Base-by-base conservation (phyloP, 2,888 invertebrate genomes). In the Carcina quercana region DNA sequence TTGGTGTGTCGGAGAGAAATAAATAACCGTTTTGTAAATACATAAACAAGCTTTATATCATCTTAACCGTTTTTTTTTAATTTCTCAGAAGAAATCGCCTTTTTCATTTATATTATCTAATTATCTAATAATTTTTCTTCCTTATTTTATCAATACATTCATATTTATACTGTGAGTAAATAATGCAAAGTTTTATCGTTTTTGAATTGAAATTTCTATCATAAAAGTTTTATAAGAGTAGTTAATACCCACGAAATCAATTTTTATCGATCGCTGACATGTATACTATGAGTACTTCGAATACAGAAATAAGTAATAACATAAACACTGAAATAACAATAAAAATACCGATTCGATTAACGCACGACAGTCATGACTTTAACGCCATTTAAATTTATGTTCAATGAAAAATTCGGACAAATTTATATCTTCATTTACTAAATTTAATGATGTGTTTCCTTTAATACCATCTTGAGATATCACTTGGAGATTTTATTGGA, bases 401-500 rank as follows among this genome's bases (percentile, higher is more conserved):
- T 26, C 32, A 48, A 44, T 40, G 38, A 50, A 48, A 44, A n/a
- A n/a, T n/a, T 35, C 25, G 28, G 41, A 42, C 37, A 41, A 52
- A 55, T 62, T 59, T 54, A 63, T 53, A 59, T 48, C 64, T 62
- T 57, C 47, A 64, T 67, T 58, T 51, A 40, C 32, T 27, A 45
- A 36, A 47, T 57, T 64, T 65, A 64, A 69, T 59, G 49, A 63
- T 34, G 50, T 52, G 58, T 62, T 59, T 57, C 50, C 53, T 57
- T 57, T 53, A 63, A 63, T 52, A 48, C 40, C 45, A 25, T 31
- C 44, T 44, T 32, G 44, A 56, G 42, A 43, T 49, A 50, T 56
- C 51, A 54, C 47, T 50, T 42, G 42, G 29, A 43, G 35, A 45
- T 54, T 65, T 64, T 65, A 64, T 57, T 48, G 52, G 35, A 37